Evolutionary conservation across 2,113 vertebrate species (phyloP).

Genomic region (Pelusios castaneus): DNA sequence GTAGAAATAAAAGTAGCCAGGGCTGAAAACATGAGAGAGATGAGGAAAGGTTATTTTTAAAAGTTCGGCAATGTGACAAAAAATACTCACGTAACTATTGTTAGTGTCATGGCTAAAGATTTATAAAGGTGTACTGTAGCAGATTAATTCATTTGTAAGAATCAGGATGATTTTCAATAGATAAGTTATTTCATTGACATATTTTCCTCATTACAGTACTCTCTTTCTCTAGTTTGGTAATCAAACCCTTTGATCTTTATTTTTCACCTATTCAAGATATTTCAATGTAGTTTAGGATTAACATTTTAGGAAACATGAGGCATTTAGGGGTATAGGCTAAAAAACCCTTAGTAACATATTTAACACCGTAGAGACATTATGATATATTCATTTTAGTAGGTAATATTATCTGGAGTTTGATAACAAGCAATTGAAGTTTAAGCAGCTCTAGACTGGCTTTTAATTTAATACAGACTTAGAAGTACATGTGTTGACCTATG

Average conservation of each 20-base stretch:
- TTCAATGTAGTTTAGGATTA: slow-evolving; percentile 14
- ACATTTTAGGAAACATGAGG: background rate
- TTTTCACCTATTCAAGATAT: background rate
- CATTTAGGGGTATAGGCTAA: slow-evolving; percentile 3
- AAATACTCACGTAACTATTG: background rate
- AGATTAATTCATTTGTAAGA: slow-evolving; percentile 4
- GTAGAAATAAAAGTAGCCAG: background rate
- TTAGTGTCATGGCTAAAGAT: background rate
- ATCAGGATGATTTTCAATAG: background rate
- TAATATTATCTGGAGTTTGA: slow-evolving; percentile 19
- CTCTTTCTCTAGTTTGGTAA: background rate
- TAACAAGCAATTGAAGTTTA: background rate
- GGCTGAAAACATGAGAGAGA: background rate
- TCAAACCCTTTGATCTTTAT: background rate
- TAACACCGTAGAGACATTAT: background rate
- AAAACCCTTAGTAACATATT: slow-evolving; percentile 9
- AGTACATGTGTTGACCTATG: slow-evolving; percentile 72
- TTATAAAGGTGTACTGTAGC: background rate
- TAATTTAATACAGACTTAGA: slow-evolving; percentile 75
- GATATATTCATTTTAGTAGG: slow-evolving; percentile 30
- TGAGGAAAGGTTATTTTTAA: background rate
- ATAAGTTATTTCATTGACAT: background rate
- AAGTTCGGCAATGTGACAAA: background rate
- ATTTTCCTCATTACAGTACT: background rate
- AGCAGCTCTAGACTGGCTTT: slow-evolving; percentile 43